Evolutionary conservation across 2,797 vertebrate species (phyloP).

Genomic region (Manis crassicaudata): DNA sequence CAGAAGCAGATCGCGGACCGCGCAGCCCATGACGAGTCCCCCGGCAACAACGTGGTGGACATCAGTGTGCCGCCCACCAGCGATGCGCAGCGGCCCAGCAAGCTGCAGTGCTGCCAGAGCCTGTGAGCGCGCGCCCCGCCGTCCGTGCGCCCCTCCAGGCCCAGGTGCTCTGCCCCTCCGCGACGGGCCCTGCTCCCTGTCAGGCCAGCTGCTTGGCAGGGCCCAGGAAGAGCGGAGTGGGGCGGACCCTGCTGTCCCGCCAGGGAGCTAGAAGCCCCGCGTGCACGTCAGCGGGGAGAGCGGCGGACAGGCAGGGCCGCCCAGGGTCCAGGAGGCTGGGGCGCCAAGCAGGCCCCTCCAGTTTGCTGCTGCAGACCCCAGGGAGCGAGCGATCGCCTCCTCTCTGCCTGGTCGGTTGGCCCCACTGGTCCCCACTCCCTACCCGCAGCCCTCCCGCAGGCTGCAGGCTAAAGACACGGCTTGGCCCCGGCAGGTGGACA

Average conservation of each 20-base stretch:
- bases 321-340: conserved; percentile 2
- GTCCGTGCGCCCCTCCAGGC: conserved; percentile 72
- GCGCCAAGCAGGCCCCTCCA: background rate
- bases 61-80: conserved; percentile 98
- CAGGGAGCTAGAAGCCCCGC: background rate
- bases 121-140: conserved; percentile 90
- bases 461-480: conserved; percentile 25
- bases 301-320: background rate
- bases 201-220: background rate
- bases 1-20: conserved; percentile 98
- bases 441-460: background rate
- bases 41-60: conserved; percentile 98
- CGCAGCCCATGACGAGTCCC: conserved; percentile 96
- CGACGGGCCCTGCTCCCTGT: conserved; percentile 50
- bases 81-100: conserved; percentile 95
- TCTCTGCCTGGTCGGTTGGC: background rate
- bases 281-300: background rate
- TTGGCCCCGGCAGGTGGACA: background rate
- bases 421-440: background rate
- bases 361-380: conserved; percentile 32
- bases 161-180: conserved; percentile 62
- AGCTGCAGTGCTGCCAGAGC: conserved; percentile 99
- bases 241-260: background rate
- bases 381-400: conserved; percentile 23
- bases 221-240: conserved; percentile 13